Percentiles rank a stretch among this genome's conserved stretches.
These are phyloP conservation scores for Clusia tigrina DNA, from an alignment of 2,888 invertebrate species.

Conservation along the genomic window DNA sequence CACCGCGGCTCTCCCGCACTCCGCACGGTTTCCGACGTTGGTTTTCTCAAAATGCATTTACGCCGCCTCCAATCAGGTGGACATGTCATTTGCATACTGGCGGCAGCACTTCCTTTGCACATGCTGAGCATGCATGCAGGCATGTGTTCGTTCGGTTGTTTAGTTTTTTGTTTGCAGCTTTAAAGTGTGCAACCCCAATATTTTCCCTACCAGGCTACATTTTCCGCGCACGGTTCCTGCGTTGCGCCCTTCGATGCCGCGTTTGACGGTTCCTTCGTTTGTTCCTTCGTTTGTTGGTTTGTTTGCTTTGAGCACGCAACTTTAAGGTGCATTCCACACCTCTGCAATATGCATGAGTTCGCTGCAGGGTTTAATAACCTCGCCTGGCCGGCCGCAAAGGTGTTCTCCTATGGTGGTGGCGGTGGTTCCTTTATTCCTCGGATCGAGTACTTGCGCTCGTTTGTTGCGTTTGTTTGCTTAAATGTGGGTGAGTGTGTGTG, in stretches of 20 bases:
- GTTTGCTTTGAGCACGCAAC: constrained; percentile 50
- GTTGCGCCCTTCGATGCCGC: neutral
- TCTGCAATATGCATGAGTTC: neutral
- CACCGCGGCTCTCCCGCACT: no score
- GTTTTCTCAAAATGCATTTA: no score
- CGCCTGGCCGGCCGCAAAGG: neutral
- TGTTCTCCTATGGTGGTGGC: neutral
- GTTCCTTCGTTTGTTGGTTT: neutral
- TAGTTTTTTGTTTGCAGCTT: neutral
- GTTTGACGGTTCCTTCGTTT: constrained; percentile 30
- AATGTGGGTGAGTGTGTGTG: neutral
- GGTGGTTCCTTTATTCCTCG: neutral
- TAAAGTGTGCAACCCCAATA: constrained; percentile 20
- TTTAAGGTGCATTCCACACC: constrained; percentile 44
- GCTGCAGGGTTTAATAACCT: constrained; percentile 50
- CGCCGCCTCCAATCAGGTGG: constrained; percentile 24
- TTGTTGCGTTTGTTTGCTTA: constrained; percentile 14
- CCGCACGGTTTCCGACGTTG: no score
- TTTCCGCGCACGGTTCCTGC: neutral
- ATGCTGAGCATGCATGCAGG: constrained; percentile 1
- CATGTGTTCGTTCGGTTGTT: constrained; percentile 14
- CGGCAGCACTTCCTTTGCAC: neutral
- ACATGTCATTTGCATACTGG: constrained; percentile 30
- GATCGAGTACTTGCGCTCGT: neutral
- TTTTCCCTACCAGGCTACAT: neutral